These are phyloP conservation scores for Podiceps cristatus DNA, from an alignment of 2,113 vertebrate species.

Conservation along the genomic window DNA sequence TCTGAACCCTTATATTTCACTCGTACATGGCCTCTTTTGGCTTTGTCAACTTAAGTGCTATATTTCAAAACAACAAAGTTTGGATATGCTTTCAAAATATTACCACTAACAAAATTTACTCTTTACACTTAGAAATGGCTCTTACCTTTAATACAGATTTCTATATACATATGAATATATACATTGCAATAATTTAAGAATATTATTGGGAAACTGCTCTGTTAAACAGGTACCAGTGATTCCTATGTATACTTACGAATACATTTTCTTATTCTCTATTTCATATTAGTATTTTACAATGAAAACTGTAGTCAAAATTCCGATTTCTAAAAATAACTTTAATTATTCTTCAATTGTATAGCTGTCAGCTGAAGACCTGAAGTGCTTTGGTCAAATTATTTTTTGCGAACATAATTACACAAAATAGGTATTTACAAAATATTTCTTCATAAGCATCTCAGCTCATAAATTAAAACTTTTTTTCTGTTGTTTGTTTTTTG, in stretches of 20 bases:
- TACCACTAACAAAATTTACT: neutral
- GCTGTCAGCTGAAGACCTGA: neutral
- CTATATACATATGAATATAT: neutral
- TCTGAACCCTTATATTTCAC: neutral
- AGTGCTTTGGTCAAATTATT: neutral
- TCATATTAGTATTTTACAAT: neutral
- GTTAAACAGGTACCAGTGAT: neutral
- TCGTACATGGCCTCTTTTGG: neutral
- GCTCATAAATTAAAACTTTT: neutral
- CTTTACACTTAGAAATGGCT: neutral
- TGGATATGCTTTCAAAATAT: neutral
- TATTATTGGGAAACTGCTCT: neutral
- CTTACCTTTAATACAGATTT: neutral
- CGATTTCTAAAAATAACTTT: neutral
- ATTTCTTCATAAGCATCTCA: neutral
- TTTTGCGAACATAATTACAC: neutral
- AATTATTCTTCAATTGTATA: neutral
- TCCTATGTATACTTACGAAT: neutral
- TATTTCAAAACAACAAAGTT: neutral
- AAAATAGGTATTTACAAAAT: neutral
- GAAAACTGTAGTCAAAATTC: neutral
- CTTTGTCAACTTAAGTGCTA: neutral
- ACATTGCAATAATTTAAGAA: neutral
- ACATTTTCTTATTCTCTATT: neutral
- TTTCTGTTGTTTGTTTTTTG: neutral